A percentile compares a stretch with the other conserved stretches of the same genome.
These are phyloP conservation scores for Exocentrus adspersus DNA, from an alignment of 2,888 invertebrate species.

Conservation along the genomic window DNA sequence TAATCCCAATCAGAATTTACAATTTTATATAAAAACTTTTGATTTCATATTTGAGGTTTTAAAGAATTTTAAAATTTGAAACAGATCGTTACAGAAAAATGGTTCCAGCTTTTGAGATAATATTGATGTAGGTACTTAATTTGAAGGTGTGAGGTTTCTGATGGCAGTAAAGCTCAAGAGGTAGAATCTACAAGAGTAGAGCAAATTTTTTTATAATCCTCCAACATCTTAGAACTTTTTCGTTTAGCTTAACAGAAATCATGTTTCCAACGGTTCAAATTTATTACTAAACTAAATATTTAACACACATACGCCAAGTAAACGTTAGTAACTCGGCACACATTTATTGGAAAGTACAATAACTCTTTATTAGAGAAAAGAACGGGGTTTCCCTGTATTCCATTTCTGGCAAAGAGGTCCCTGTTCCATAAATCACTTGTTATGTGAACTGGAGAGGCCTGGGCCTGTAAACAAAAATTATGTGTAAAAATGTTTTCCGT, in stretches of 20 bases:
- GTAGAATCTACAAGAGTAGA: no score
- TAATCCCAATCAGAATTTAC: no score
- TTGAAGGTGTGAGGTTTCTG: no score
- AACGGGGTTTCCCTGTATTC: background rate
- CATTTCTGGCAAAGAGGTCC: background rate
- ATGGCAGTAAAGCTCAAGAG: no score
- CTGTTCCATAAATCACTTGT: background rate
- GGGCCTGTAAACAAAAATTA: slow-evolving; percentile 1
- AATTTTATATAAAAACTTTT: no score
- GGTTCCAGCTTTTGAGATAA: no score
- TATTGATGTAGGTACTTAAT: no score
- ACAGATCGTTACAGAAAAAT: no score
- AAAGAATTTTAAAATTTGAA: no score
- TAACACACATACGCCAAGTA: background rate
- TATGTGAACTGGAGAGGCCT: background rate
- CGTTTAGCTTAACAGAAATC: background rate
- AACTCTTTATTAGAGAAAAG: slow-evolving; percentile 3
- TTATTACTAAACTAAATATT: background rate
- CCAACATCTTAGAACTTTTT: background rate
- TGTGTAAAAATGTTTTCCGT: background rate
- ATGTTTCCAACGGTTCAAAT: background rate
- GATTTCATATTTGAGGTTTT: no score
- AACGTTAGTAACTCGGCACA: background rate
- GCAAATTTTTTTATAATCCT: background rate
- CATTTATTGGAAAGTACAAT: slow-evolving; percentile 11